phyloP scores from a whole-genome alignment of 2,888 invertebrate species.

The Andrena trimmerana region DNA sequence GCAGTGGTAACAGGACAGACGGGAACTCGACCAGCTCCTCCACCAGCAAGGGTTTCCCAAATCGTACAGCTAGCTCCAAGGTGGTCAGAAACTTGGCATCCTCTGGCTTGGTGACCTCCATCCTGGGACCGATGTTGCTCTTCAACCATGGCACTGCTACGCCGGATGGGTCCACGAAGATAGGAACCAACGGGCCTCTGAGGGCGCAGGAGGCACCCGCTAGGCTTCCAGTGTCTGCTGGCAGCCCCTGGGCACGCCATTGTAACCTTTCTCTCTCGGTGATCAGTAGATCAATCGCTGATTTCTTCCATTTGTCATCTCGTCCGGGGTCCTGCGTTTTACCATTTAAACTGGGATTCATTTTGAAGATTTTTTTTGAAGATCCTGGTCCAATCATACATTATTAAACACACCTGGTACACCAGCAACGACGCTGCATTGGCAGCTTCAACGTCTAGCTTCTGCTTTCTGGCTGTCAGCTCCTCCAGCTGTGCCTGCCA shows the following conservation, averaged over 20 bases:
- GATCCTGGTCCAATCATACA: neutral
- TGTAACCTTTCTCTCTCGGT: conserved; percentile 92
- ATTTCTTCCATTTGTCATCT: conserved; percentile 77
- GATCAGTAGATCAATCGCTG: conserved; percentile 78
- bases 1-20: conserved; percentile 78
- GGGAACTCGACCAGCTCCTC: conserved; percentile 82
- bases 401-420: conserved; percentile 74
- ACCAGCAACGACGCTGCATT: conserved; percentile 79
- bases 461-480: conserved; percentile 75
- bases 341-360: neutral
- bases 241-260: conserved; percentile 95
- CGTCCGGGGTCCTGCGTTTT: conserved; percentile 67
- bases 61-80: conserved; percentile 91
- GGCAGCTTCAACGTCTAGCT: conserved; percentile 80
- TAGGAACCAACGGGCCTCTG: conserved; percentile 88
- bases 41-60: conserved; percentile 81
- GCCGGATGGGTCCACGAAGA: conserved; percentile 96
- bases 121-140: conserved; percentile 88
- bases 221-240: conserved; percentile 86
- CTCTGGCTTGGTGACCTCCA: conserved; percentile 93
- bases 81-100: conserved; percentile 91
- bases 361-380: neutral
- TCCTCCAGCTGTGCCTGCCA: conserved; percentile 89
- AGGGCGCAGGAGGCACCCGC: conserved; percentile 81
- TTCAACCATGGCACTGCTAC: conserved; percentile 93